These are phyloP conservation scores for Dermatemys mawii DNA, from an alignment of 2,113 vertebrate species.

Conservation along the genomic window DNA sequence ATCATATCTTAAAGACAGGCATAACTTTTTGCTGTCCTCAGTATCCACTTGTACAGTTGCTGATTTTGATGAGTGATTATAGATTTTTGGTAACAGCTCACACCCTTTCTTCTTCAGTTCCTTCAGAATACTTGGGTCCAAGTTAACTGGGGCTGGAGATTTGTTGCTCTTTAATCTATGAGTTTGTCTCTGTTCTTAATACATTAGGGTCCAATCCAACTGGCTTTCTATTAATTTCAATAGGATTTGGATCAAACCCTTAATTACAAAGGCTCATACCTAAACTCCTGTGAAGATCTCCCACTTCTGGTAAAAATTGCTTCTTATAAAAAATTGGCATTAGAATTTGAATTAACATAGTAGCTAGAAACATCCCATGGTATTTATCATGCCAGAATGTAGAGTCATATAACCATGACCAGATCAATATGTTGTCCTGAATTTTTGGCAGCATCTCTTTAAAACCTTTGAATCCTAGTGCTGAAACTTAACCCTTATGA, in stretches of 20 bases:
- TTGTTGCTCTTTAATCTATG: neutral
- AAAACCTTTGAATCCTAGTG: neutral
- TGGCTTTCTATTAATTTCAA: neutral
- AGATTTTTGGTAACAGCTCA: neutral
- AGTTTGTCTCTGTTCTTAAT: neutral
- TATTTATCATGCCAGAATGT: neutral
- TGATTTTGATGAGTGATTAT: neutral
- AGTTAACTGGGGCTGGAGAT: neutral
- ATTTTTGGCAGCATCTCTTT: neutral
- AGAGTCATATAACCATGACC: neutral
- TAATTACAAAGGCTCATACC: neutral
- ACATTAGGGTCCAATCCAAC: neutral
- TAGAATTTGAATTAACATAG: neutral
- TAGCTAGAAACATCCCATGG: no score
- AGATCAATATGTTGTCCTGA: neutral
- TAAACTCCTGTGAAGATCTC: neutral
- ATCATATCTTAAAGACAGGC: neutral
- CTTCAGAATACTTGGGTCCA: neutral
- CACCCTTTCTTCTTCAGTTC: neutral
- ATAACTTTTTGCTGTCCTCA: neutral
- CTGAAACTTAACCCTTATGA: neutral
- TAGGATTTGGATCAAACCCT: neutral
- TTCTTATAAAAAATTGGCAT: neutral
- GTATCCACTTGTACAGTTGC: neutral
- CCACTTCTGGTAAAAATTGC: neutral